Evolutionary conservation across 23 tunicate species (phyloP), one percentile per base, ranked within the genome.

Genomic region (Ciona savignyi): DNA sequence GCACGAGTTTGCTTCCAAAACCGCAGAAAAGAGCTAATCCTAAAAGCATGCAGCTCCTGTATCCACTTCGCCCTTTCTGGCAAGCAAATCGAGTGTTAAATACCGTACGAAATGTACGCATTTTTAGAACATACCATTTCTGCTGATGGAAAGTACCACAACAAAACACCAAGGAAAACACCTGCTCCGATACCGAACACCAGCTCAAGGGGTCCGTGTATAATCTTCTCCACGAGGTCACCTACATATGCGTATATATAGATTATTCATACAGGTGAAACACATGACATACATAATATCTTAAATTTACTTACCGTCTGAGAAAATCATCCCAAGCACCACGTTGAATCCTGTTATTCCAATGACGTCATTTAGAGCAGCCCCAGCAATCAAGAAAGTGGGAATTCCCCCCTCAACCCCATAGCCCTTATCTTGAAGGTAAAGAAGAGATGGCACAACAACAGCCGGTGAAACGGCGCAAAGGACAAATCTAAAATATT

Each of bases 321-420:
- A 75, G 33, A 75, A 75, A 25, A 75, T 75, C 79, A 80, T 71
- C 63, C 74, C 85, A 29, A 80, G 25, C 1, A 71, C 85, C 31
- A 71, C 77, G 69, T 80, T 71, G 49, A 71, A 70, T 2, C 72
- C 76, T 6, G 76, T 70, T 2, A 68, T 75, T 29, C 79, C 79
- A 23, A 75, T 75, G 25, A 75, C 79, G 26, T 75, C 79, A 63
- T 75, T 75, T 1, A 75, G 70, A 29, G 79, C 69, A 11, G 79
- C 79, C 51, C 79, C 70, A 22, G 79, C 79, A 2, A n/a, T n/a
- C n/a, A n/a, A n/a, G n/a, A n/a, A n/a, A n/a, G n/a, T n/a, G n/a
- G n/a, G n/a, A n/a, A n/a, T n/a, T n/a, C n/a, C n/a, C n/a, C n/a
- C n/a, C n/a, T n/a, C n/a, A n/a, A n/a, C n/a, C n/a, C n/a, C n/a